Percentiles rank a stretch among this genome's conserved stretches.
These are phyloP conservation scores for Camptogramma bilineatum DNA, from an alignment of 2,888 invertebrate genomes.

Conservation along the genomic window DNA sequence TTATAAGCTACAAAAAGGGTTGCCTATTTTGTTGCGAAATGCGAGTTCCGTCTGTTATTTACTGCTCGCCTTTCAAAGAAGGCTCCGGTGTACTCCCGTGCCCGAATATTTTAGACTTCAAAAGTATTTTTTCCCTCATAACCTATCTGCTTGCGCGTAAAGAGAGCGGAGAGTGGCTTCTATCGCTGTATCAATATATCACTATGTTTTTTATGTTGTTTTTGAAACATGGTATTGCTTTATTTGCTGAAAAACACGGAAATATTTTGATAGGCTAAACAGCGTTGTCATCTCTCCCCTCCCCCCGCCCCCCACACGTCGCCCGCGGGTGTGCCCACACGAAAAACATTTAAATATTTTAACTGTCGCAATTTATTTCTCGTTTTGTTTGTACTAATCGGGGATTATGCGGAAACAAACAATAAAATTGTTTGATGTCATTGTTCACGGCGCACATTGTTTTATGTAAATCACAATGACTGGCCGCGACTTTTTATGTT, in stretches of 20 bases:
- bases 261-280: not conserved
- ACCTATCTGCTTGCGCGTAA: not conserved
- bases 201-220: not conserved
- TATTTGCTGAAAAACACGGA: not conserved
- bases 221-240: not conserved
- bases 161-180: not conserved
- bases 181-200: not conserved
- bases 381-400: constrained; percentile 24
- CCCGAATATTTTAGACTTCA: not conserved
- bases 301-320: not conserved
- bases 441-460: not conserved
- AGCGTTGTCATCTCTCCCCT: not conserved
- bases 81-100: not conserved
- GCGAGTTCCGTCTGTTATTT: constrained; percentile 1
- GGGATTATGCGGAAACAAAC: constrained; percentile 11
- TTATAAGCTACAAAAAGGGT: constrained; percentile 23
- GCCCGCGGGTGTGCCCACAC: constrained; percentile 2
- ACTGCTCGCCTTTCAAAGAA: constrained; percentile 8
- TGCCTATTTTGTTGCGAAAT: constrained; percentile 14
- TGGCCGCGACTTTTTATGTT: not conserved
- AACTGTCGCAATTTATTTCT: constrained; percentile 12
- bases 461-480: constrained; percentile 1
- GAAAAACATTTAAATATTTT: constrained; percentile 17
- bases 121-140: constrained; percentile 2
- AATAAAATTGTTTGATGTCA: constrained; percentile 18